Conservation (phyloP, 2,888 invertebrate species). For the Cancer borealis region DNA sequence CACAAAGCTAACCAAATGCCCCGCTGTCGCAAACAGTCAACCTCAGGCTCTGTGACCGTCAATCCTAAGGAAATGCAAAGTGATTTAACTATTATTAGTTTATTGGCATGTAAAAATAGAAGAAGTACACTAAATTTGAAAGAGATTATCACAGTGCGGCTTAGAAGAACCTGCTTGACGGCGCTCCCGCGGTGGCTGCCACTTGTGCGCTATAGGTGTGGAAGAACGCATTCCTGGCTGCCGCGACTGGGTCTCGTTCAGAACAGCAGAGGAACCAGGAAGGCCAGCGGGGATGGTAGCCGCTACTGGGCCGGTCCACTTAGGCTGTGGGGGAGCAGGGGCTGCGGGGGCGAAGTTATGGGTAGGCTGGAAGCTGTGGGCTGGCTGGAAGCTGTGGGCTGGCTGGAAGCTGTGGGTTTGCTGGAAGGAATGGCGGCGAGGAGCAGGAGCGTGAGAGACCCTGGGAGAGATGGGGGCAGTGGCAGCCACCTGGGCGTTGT, state of each 20-base stretch:
- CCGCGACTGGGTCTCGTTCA: conserved; percentile 70
- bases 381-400: neutral
- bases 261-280: conserved; percentile 66
- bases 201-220: conserved; percentile 58
- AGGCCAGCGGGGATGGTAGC: conserved; percentile 75
- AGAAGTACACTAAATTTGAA: conserved; percentile 36
- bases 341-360: conserved; percentile 16
- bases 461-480: conserved; percentile 45
- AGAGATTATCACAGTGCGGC: conserved; percentile 55
- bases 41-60: neutral
- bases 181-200: conserved; percentile 56
- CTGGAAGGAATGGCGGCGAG: neutral
- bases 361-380: neutral
- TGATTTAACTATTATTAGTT: neutral
- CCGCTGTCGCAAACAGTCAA: neutral
- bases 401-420: conserved; percentile 10
- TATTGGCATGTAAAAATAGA: conserved; percentile 36
- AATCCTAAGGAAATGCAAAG: neutral
- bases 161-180: conserved; percentile 15
- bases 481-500: conserved; percentile 60
- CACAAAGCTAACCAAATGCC: neutral
- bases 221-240: conserved; percentile 75
- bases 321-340: conserved; percentile 60
- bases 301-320: conserved; percentile 75
- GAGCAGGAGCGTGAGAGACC: neutral